phyloP scores from a whole-genome alignment of 2,797 vertebrate species.

The Tamandua tetradactyla region DNA sequence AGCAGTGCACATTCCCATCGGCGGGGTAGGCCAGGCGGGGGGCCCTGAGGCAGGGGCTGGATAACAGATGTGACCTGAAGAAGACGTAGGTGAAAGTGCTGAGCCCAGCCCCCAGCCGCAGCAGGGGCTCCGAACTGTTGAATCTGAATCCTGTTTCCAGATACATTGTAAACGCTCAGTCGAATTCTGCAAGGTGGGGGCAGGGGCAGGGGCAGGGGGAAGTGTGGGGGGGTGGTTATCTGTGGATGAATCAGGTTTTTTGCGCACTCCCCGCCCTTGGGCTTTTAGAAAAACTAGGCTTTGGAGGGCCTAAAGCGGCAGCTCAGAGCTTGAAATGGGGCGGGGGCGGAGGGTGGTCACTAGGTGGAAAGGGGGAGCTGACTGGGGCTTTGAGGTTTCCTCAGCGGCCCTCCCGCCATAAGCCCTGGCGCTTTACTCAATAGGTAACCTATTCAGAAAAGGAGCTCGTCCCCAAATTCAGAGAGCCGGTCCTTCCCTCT shows the following conservation, averaged over 20 bases:
- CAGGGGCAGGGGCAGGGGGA: no score
- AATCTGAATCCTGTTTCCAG: slow-evolving; percentile 44
- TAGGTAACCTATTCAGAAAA: not conserved
- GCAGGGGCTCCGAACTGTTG: slow-evolving; percentile 69
- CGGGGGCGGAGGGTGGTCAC: not conserved
- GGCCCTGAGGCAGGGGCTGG: slow-evolving; percentile 70
- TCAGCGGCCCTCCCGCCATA: not conserved
- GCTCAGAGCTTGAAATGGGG: not conserved
- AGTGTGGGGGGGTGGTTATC: not conserved
- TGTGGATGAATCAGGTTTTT: not conserved
- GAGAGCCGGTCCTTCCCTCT: not conserved
- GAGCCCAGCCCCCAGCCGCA: slow-evolving; percentile 69
- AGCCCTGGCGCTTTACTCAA: not conserved
- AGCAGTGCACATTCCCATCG: slow-evolving; percentile 70
- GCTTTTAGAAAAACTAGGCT: not conserved
- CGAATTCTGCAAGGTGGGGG: not conserved
- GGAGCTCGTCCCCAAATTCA: not conserved
- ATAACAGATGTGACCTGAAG: slow-evolving; percentile 80
- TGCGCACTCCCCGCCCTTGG: not conserved
- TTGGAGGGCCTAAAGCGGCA: not conserved
- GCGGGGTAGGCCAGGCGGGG: slow-evolving; percentile 71
- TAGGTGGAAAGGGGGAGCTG: not conserved
- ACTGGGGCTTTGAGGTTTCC: slow-evolving; percentile 7
- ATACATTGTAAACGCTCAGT: slow-evolving; percentile 10
- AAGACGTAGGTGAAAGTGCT: slow-evolving; percentile 77